Conservation (phyloP, 2,113 vertebrate genomes). For the Brachyhypopomus gauderio region DNA sequence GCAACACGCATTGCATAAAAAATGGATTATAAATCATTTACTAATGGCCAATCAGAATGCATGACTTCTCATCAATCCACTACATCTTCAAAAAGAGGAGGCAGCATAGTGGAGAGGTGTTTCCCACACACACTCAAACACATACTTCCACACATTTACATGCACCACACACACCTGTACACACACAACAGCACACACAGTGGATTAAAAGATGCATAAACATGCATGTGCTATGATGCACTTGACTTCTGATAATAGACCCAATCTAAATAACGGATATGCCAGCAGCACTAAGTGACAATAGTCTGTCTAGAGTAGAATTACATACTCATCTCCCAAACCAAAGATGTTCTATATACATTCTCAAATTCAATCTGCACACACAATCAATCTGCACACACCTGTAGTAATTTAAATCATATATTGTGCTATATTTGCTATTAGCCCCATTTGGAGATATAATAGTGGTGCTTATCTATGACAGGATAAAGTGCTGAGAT, state of each 20-base stretch:
- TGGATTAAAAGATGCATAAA: slow-evolving; percentile 1
- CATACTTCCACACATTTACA: slow-evolving; percentile 8
- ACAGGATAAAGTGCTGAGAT: not conserved
- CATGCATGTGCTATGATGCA: not conserved
- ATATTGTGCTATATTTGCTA: not conserved
- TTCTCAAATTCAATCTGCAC: no score
- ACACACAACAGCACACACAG: not conserved
- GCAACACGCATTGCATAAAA: slow-evolving; percentile 41
- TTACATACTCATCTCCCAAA: not conserved
- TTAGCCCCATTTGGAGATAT: not conserved
- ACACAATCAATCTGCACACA: not conserved
- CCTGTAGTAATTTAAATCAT: not conserved
- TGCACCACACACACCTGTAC: not conserved
- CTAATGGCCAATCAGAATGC: slow-evolving; percentile 53
- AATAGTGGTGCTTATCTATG: not conserved
- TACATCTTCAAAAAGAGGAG: slow-evolving; percentile 45
- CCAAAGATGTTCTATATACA: no score
- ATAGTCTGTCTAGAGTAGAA: not conserved
- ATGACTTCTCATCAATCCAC: slow-evolving; percentile 51
- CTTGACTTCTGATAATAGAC: not conserved
- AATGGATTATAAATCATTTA: slow-evolving; percentile 61
- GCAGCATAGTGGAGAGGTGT: slow-evolving; percentile 27
- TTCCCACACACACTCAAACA: slow-evolving; percentile 40
- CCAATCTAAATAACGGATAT: not conserved
- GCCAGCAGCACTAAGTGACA: not conserved